Conservation (phyloP, 2,797 vertebrate species). For the Lutjanus argentimaculatus region DNA sequence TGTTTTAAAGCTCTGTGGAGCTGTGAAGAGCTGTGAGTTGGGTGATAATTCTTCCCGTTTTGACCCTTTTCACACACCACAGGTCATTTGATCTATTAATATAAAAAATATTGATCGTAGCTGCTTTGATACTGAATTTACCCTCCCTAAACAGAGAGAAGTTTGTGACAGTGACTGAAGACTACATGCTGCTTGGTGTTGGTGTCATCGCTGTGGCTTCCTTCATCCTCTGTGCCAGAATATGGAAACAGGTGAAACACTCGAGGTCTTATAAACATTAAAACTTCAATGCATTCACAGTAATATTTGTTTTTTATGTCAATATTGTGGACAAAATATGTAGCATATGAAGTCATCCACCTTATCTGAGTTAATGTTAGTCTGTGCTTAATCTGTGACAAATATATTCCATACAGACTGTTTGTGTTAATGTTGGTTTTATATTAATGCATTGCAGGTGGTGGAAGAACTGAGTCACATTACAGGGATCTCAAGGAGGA, state of each 20-base stretch:
- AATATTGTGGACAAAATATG: neutral
- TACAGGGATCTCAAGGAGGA: constrained; percentile 90
- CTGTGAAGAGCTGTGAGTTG: too few relatives aligned
- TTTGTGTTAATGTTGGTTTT: neutral
- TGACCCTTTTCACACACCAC: accelerated
- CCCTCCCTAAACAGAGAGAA: constrained; percentile 84
- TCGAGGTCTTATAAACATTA: neutral
- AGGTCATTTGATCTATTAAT: neutral
- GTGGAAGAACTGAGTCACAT: constrained; percentile 89
- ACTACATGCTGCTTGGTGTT: constrained; percentile 94
- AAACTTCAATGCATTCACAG: neutral
- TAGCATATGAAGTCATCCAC: neutral
- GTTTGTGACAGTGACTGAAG: constrained; percentile 92
- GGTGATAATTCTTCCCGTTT: neutral
- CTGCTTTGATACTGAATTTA: neutral
- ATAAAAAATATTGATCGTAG: neutral
- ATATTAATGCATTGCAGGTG: constrained; percentile 82
- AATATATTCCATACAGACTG: neutral
- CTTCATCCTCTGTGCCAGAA: constrained; percentile 85
- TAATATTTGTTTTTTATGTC: neutral
- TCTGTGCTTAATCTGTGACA: neutral
- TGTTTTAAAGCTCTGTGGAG: too few relatives aligned
- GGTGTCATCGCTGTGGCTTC: constrained; percentile 91
- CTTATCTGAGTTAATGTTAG: neutral
- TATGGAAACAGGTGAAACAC: constrained; percentile 89